Base-by-base conservation (phyloP, 2,797 vertebrate species). In the Mormyrus hasselquistii region DNA sequence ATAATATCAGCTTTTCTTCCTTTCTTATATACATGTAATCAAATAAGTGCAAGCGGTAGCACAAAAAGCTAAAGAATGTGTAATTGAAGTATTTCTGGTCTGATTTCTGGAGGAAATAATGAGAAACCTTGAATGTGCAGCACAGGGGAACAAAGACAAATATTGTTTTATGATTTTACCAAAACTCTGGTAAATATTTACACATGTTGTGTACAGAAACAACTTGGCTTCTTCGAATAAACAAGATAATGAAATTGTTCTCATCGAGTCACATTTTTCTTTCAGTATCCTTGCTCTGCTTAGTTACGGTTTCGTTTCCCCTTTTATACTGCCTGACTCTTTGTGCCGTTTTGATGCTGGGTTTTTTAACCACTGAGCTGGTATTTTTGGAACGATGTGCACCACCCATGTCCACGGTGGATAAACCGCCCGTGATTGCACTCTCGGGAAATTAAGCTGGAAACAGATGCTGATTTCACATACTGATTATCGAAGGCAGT, bases 181-280 rank as follows among this genome's bases (percentile, higher is more conserved):
- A 47, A 47, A 82, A 2, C 19, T 44, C 73, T 79, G 65, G 12
- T 76, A 82, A 82, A 82, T 82, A 82, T 82, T 82, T 82, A 47
- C 76, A 82, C 76, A 57, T 57, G 34, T 41, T 76, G 76, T 82
- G 76, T 82, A 82, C 76, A 82, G 41, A 82, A 82, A 82, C 69
- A 0, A 82, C 41, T 82, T 79, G 16, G 73, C 73, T 79, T 79
- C 73, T 79, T 82, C 7, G 1, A 82, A 82, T 82, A 82, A 82
- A 82, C 69, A 76, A 76, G 34, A 76, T 76, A 76, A 76, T 76
- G 76, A 82, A n/a, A 82, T 82, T 82, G 76, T 82, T 82, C 41
- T 82, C 41, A 76, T 8, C 4, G 69, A 76, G 41, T 82, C 76
- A n/a, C 16, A 47, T 82, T 82, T 82, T 82, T 19, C 41, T 44